Evolutionary conservation across 2,888 invertebrate species (phyloP).

Genomic region (Brachypalpus laphriformis): DNA sequence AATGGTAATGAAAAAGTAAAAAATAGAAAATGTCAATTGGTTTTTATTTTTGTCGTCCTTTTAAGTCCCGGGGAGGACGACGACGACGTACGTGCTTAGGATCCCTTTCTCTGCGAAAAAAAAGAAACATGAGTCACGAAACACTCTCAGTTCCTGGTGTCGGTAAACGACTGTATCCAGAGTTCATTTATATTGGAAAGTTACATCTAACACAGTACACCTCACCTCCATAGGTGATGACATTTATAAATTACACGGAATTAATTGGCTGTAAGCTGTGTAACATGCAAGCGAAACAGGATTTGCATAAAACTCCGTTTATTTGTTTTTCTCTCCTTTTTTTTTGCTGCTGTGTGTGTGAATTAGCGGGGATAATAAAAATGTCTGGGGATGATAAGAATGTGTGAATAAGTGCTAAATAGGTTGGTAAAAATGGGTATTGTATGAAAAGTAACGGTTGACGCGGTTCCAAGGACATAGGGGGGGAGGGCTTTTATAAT

Average conservation of each 20-base stretch:
- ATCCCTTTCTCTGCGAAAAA: neutral
- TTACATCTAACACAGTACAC: constrained; percentile 25
- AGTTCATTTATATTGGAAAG: constrained; percentile 69
- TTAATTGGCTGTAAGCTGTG: constrained; percentile 71
- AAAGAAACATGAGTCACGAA: constrained; percentile 45
- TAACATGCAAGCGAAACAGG: constrained; percentile 59
- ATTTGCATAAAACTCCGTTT: constrained; percentile 64
- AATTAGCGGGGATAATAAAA: constrained; percentile 66
- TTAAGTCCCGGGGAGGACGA: neutral
- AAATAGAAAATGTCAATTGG: constrained; percentile 65
- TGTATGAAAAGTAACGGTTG: constrained; percentile 12
- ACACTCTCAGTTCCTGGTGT: constrained; percentile 3
- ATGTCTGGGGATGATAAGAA: constrained; percentile 65
- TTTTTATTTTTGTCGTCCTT: constrained; percentile 54
- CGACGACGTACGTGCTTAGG: constrained; percentile 4
- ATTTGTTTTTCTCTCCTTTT: neutral
- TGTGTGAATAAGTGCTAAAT: constrained; percentile 62
- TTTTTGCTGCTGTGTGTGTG: constrained; percentile 6
- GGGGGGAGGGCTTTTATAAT: constrained; percentile 21
- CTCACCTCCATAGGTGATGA: constrained; percentile 58
- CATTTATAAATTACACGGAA: constrained; percentile 72
- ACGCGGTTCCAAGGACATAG: neutral
- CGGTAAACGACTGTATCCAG: neutral
- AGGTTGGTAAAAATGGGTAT: constrained; percentile 47
- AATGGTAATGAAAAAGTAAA: constrained; percentile 33